Evolutionary conservation across 2,888 invertebrate species (phyloP), one percentile per base, ranked within the genome.

Genomic region (Teleogryllus oceanicus): DNA sequence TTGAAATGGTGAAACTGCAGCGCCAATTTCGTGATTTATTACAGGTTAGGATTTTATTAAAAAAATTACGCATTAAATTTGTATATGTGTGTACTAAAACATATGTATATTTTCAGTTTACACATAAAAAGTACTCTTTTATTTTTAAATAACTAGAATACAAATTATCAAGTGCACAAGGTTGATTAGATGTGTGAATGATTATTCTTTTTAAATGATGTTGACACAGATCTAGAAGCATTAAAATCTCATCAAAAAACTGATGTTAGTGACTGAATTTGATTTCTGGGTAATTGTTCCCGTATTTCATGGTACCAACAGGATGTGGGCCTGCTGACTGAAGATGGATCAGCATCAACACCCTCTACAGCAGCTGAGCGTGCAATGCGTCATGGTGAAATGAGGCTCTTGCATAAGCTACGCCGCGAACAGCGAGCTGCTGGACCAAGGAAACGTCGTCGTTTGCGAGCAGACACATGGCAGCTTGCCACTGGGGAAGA

Each of bases 1-100:
- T 98, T 85, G 99, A 99, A 88, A 94, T 97, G 85, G 96, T 95
- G 0, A 99, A 99, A 88, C 88, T 99, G 11, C 91, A 97, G 62
- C 91, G 93, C 49, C 99, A 99, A 87, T 94, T 98, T 84, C 91
- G 94, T 85, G 93, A 94, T 80, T 90, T 97, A 81, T 88, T 98
- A 18, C 92, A 92, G 88, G 94, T 92, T 79, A 81, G 84, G 81
- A 78, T 20, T 49, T 49, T 8, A 62, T 74, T 37, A 37, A 37
- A 37, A 37, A 37, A 37, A n/a, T n/a, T 37, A 37, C 8, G 10
- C 37, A 37, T 37, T 5, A 37, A 37, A 37, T 37, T 37, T 37
- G 37, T 8, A 37, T 21, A 21, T 21, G 21, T 21, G 21, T 21
- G 21, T 21, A 21, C 21, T 21, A 21, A 21, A 21, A 21, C 21